Evolutionary conservation across 2,113 vertebrate genomes (phyloP), one percentile per base, ranked within the genome.

Genomic region (Genyomyrus donnyi): DNA sequence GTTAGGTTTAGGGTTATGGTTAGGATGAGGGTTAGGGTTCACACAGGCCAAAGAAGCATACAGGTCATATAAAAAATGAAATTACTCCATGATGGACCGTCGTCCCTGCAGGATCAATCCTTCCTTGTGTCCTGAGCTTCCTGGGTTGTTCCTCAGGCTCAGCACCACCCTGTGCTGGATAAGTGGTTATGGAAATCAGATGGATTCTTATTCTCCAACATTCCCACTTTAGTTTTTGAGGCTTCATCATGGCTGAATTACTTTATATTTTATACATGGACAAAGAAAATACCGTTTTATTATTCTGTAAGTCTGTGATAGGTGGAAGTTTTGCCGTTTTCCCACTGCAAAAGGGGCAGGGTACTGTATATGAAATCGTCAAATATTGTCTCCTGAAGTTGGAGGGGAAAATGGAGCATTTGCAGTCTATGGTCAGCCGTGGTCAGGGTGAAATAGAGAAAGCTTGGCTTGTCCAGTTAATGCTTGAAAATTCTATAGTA

Each of bases 361-460:
- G 8, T 46, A n/a, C n/a, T n/a, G n/a, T n/a, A 19, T 88, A 58
- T 66, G 3, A 88, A 74, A 31, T 74, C 8, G 24, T 88, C 45
- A 27, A 93, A 93, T 93, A 92, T 91, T 91, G 88, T 50, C 62
- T 90, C 80, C 3, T 84, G 91, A 21, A 87, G 91, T 91, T 89
- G 45, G 90, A 58, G 13, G 85, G 88, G 13, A 48, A 87, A 85
- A 85, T 24, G 21, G 62, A 31, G 10, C 10, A 27, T 70, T 70
- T 31, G 62, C 62, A 70, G 62, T 66, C 62, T 70, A 70, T 31
- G n/a, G 62, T 31, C 62, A 70, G 62, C n/a, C 10, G 1, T 70
- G 9, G n/a, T 70, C n/a, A 31, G 1, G n/a, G n/a, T 70, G 62
- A 70, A 31, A 62, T n/a, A 70, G 62, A 70, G 9, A 10, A 70